A percentile compares a stretch with the other conserved stretches of the same genome.
These are phyloP conservation scores for Cynaeus angustus DNA, from an alignment of 2,888 invertebrate genomes.

Conservation along the genomic window DNA sequence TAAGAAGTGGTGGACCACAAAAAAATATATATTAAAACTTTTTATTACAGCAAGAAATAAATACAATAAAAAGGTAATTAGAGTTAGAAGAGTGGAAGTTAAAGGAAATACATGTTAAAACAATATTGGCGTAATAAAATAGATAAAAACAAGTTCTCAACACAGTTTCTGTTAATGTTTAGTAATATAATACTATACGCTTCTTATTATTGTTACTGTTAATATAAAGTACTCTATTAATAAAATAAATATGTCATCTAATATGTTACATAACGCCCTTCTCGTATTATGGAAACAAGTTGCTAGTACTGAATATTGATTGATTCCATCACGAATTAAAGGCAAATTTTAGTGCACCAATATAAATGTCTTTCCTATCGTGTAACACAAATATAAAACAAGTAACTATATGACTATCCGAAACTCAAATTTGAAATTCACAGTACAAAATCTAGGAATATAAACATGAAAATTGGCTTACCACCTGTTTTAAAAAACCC, in stretches of 20 bases:
- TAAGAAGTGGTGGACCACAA: too few species aligned
- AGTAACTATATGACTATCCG: conserved; percentile 10
- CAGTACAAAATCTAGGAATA: conserved; percentile 53
- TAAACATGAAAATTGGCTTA: conserved; percentile 27
- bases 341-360: conserved; percentile 52
- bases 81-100: conserved; percentile 29
- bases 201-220: conserved; percentile 52
- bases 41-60: conserved; percentile 43
- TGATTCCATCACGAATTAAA: conserved; percentile 55
- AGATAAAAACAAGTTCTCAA: conserved; percentile 42
- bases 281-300: conserved; percentile 51
- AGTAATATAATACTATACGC: conserved; percentile 54
- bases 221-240: conserved; percentile 63
- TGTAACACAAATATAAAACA: conserved; percentile 27
- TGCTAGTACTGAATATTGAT: conserved; percentile 17
- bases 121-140: conserved; percentile 37
- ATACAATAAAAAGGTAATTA: conserved; percentile 39
- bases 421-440: conserved; percentile 27
- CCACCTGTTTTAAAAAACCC: conserved; percentile 55
- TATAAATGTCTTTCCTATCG: conserved; percentile 38
- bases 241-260: conserved; percentile 64
- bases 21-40: conserved; percentile 31
- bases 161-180: conserved; percentile 33
- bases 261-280: conserved; percentile 57
- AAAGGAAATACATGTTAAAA: conserved; percentile 27